Evolutionary conservation across 2,888 invertebrate genomes (phyloP).

Genomic region (Agrenia bidenticulata): DNA sequence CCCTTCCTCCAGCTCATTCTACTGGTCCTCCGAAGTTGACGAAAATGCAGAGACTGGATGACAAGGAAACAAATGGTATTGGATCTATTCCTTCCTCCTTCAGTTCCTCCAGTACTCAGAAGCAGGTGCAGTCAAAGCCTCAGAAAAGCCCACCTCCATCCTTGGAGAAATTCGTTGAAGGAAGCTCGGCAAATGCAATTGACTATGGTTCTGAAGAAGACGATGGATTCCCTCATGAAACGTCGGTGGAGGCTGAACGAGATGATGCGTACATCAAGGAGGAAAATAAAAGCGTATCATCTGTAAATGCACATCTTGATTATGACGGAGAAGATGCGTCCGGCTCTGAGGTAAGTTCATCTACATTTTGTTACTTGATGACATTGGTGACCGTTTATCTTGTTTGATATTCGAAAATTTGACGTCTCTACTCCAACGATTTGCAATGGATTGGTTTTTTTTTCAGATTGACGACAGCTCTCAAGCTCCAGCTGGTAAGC

Average conservation of each 20-base stretch:
- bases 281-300: constrained; percentile 7
- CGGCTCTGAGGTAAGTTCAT: constrained; percentile 36
- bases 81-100: constrained; percentile 12
- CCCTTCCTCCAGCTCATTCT: neutral
- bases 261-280: constrained; percentile 25
- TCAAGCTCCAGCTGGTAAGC: no score
- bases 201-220: constrained; percentile 28
- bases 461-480: no score
- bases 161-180: neutral
- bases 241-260: constrained; percentile 11
- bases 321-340: constrained; percentile 23
- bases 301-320: neutral
- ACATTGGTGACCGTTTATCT: neutral
- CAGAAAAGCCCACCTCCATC: neutral
- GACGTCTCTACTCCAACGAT: neutral
- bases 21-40: constrained; percentile 46
- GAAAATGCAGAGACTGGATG: constrained; percentile 48
- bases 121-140: neutral
- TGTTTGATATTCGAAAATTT: constrained; percentile 7
- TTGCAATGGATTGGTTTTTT: no score
- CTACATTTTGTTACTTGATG: no score
- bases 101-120: neutral
- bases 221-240: constrained; percentile 24
- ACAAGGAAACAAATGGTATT: constrained; percentile 26
- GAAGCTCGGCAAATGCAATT: neutral